Conservation (phyloP, 2,113 vertebrate genomes). For the Panurus biarmicus region DNA sequence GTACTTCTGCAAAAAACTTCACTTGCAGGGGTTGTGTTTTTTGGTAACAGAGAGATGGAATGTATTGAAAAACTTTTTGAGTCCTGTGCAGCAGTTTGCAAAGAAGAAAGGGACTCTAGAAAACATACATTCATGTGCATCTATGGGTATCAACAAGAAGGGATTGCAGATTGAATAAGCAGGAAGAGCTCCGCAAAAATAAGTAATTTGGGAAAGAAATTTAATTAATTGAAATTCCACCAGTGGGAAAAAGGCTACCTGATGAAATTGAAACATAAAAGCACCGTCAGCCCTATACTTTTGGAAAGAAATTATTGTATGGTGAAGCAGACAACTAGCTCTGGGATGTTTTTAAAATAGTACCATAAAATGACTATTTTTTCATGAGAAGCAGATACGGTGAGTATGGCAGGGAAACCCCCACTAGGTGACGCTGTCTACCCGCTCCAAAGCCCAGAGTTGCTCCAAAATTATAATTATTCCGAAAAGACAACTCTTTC, state of each 20-base stretch:
- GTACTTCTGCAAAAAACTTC: neutral
- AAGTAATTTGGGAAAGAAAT: neutral
- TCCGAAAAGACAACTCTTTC: neutral
- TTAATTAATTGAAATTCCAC: neutral
- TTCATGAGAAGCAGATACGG: neutral
- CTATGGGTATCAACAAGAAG: neutral
- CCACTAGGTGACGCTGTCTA: slow-evolving; percentile 69
- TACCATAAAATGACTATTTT: rapidly evolving
- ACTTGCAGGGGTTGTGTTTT: neutral
- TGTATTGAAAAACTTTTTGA: neutral
- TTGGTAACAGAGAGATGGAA: neutral
- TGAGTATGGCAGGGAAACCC: neutral
- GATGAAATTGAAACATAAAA: neutral
- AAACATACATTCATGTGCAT: neutral
- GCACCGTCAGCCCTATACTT: neutral
- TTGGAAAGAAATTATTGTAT: rapidly evolving
- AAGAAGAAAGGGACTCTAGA: neutral
- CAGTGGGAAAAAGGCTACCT: neutral
- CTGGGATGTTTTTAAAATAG: neutral
- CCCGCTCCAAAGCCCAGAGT: neutral
- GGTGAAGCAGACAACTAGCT: neutral
- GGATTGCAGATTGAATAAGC: neutral
- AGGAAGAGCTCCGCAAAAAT: neutral
- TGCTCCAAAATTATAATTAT: neutral
- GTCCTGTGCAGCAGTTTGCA: neutral